A percentile compares a stretch with the other conserved stretches of the same genome.
Evolutionary conservation across 2,113 vertebrate genomes (phyloP).

Genomic region (Pithys albifrons): DNA sequence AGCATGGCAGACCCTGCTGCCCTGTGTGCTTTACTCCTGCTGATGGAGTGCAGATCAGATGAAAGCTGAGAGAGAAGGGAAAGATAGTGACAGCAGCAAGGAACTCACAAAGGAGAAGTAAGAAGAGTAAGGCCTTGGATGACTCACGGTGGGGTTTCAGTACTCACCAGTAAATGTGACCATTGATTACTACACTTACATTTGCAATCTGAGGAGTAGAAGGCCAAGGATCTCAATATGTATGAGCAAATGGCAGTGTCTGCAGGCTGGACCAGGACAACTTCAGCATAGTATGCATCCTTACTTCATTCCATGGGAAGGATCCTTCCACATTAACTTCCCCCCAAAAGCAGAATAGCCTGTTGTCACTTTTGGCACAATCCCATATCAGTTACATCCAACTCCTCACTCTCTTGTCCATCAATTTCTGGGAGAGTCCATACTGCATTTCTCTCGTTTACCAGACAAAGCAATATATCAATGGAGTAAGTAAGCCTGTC

Average conservation of each 20-base stretch:
- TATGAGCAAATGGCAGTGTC: not conserved
- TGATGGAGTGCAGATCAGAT: not conserved
- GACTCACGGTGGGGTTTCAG: not conserved
- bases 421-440: not conserved
- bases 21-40: not conserved
- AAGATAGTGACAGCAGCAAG: rapidly evolving
- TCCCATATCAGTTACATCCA: not conserved
- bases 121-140: not conserved
- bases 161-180: rapidly evolving
- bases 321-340: not conserved
- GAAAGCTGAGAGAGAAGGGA: not conserved
- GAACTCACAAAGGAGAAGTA: not conserved
- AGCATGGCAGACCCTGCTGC: not conserved
- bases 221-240: not conserved
- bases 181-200: not conserved
- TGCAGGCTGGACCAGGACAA: not conserved
- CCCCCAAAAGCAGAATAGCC: not conserved
- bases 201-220: not conserved
- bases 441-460: not conserved
- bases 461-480: not conserved
- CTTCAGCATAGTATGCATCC: not conserved
- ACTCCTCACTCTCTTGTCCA: not conserved
- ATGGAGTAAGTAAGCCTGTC: not conserved
- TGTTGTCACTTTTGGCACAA: not conserved
- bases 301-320: not conserved